These are phyloP conservation scores for Tenrec ecaudatus DNA, from an alignment of 2,113 vertebrate genomes.

Conservation along the genomic window DNA sequence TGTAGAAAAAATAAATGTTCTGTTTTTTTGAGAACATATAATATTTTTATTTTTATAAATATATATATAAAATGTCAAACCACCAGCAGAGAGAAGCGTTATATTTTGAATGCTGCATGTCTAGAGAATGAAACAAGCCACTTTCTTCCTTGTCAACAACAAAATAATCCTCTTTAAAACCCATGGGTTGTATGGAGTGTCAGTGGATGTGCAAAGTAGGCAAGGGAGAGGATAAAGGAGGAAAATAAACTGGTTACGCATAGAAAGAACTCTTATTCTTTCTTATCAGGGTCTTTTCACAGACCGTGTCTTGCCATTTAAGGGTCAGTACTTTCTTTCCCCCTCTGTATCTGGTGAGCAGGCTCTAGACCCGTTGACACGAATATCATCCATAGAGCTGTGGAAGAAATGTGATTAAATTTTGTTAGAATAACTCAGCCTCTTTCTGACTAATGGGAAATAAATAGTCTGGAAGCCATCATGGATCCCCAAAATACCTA, in stretches of 20 bases:
- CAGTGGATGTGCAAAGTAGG: neutral
- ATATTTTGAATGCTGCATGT: neutral
- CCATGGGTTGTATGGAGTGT: neutral
- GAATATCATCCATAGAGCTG: neutral
- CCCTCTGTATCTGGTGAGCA: slow-evolving; percentile 36
- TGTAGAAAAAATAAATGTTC: too few species aligned
- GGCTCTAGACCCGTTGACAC: slow-evolving; percentile 43
- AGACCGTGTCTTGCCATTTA: slow-evolving; percentile 21
- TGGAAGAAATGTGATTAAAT: slow-evolving; percentile 27
- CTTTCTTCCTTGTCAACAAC: slow-evolving; percentile 20
- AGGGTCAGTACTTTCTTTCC: slow-evolving; percentile 23
- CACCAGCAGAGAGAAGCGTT: neutral
- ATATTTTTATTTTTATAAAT: neutral
- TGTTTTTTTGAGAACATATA: neutral
- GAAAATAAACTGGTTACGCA: neutral
- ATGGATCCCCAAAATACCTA: slow-evolving; percentile 8
- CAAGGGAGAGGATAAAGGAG: neutral
- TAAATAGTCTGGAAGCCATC: neutral
- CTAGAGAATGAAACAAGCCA: neutral
- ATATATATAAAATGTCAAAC: too few species aligned
- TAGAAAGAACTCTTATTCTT: slow-evolving; percentile 1
- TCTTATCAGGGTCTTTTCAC: slow-evolving; percentile 22
- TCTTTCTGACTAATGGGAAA: slow-evolving; percentile 49
- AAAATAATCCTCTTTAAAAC: slow-evolving; percentile 32
- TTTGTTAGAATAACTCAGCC: slow-evolving; percentile 13